These are phyloP conservation scores for Octonoba sinensis DNA, from an alignment of 2,888 invertebrate species.

Conservation along the genomic window DNA sequence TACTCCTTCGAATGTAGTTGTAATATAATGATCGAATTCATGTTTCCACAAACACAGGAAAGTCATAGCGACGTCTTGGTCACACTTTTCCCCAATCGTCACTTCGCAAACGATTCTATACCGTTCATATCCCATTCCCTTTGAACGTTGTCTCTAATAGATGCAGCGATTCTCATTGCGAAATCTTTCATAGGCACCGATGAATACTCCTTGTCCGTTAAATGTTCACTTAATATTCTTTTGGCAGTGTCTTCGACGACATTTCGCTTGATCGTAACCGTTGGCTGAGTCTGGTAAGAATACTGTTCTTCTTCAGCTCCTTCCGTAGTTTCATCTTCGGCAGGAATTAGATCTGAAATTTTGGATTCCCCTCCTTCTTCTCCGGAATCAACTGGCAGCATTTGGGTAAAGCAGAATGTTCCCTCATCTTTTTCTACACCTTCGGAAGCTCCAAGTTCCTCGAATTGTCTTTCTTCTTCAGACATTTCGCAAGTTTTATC, in stretches of 20 bases:
- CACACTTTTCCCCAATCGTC: constrained; percentile 42
- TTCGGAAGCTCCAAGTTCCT: background rate
- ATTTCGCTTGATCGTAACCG: constrained; percentile 5
- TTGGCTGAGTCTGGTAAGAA: constrained; percentile 34
- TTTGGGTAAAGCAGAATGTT: constrained; percentile 31
- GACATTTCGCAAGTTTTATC: background rate
- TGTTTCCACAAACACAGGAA: constrained; percentile 53
- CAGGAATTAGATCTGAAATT: background rate
- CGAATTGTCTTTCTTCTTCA: background rate
- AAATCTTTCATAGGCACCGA: constrained; percentile 8
- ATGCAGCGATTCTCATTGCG: constrained; percentile 13
- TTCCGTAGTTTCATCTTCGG: constrained; percentile 1
- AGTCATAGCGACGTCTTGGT: constrained; percentile 41
- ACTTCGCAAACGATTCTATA: constrained; percentile 52
- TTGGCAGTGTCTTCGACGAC: background rate
- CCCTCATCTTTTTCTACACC: constrained; percentile 13
- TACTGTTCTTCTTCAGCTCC: background rate
- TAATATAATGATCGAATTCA: constrained; percentile 37
- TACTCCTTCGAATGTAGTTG: constrained; percentile 11
- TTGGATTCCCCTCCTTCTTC: constrained; percentile 22
- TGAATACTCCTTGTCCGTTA: constrained; percentile 20
- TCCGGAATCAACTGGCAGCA: constrained; percentile 22
- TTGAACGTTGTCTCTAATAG: constrained; percentile 29
- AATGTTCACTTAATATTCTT: constrained; percentile 7
- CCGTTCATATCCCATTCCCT: constrained; percentile 14